Evolutionary conservation across 2,113 vertebrate genomes (phyloP).

Genomic region (Cynocephalus volans): DNA sequence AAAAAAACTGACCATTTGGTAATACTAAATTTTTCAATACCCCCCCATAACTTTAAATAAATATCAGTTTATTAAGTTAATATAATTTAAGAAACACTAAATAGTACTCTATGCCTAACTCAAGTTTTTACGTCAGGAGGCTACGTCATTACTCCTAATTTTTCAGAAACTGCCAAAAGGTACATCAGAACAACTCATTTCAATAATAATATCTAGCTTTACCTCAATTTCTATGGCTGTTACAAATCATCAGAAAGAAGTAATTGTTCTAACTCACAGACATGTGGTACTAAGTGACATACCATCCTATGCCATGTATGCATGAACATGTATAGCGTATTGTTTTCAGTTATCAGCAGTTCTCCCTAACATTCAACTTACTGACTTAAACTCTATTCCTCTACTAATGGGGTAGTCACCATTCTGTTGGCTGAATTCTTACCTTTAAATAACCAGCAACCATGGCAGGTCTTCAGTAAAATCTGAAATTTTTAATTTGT

Average conservation of each 20-base stretch:
- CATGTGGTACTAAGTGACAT: background rate
- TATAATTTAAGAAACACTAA: background rate
- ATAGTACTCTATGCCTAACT: background rate
- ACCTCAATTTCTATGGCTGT: background rate
- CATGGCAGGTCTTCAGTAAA: background rate
- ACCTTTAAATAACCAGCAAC: background rate
- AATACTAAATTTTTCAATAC: background rate
- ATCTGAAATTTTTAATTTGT: background rate
- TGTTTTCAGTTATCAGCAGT: background rate
- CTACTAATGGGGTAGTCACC: background rate
- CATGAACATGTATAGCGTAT: background rate
- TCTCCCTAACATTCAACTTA: background rate
- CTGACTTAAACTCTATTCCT: background rate
- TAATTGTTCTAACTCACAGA: background rate
- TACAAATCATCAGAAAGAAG: background rate
- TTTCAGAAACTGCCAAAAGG: background rate
- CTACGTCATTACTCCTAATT: background rate
- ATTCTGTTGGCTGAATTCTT: background rate
- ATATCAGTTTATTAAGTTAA: background rate
- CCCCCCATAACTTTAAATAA: background rate
- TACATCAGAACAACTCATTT: background rate
- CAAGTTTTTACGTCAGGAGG: background rate
- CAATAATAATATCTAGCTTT: background rate
- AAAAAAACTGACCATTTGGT: background rate
- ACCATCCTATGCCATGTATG: background rate